Evolutionary conservation across 2,888 invertebrate genomes (phyloP).

Genomic region (Fissipunctia ypsillon): DNA sequence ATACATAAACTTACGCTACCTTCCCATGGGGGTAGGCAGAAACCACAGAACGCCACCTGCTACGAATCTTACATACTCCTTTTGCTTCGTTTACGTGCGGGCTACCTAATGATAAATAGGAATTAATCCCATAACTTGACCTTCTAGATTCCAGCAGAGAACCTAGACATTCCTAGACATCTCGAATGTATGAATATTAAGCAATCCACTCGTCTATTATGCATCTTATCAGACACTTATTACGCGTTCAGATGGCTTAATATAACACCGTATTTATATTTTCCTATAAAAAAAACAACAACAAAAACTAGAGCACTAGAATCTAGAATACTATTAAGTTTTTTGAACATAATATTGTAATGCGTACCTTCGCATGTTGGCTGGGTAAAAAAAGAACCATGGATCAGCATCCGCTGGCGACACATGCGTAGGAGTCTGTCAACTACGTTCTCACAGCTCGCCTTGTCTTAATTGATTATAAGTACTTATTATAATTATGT

Average conservation of each 20-base stretch:
- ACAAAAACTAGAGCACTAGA: slow-evolving; percentile 17
- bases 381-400: slow-evolving; percentile 70
- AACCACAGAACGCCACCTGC: too few relatives aligned
- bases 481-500: slow-evolving; percentile 51
- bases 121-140: slow-evolving; percentile 12
- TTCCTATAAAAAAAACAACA: slow-evolving; percentile 2
- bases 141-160: slow-evolving; percentile 17
- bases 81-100: too few relatives aligned
- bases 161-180: slow-evolving; percentile 33
- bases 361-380: slow-evolving; percentile 56
- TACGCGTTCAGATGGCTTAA: slow-evolving; percentile 30
- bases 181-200: slow-evolving; percentile 38
- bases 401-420: slow-evolving; percentile 71
- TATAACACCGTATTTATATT: slow-evolving; percentile 9
- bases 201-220: slow-evolving; percentile 10
- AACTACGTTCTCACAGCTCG: slow-evolving; percentile 71
- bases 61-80: too few relatives aligned
- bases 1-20: too few relatives aligned
- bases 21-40: too few relatives aligned
- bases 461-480: slow-evolving; percentile 70
- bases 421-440: slow-evolving; percentile 79
- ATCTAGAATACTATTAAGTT: slow-evolving; percentile 16
- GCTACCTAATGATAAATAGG: not conserved
- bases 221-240: slow-evolving; percentile 13
- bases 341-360: slow-evolving; percentile 9